Evolutionary conservation across 2,113 vertebrate species (phyloP), one percentile per base, ranked within the genome.

Genomic region (Eupsittula cactorum): DNA sequence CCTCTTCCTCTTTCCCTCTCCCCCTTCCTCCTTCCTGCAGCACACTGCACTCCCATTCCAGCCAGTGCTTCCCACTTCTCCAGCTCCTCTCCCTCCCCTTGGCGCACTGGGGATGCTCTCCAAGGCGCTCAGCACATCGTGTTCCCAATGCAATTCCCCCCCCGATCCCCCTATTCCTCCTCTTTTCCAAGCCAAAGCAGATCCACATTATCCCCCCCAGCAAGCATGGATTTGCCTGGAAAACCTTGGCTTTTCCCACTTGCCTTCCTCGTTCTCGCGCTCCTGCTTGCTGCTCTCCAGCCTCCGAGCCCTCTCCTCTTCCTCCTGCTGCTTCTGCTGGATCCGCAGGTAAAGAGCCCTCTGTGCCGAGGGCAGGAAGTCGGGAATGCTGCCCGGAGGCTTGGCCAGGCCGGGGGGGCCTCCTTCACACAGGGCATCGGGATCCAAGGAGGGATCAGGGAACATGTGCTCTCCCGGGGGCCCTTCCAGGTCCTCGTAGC

Each of bases 321-420:
- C 99, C 68, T 99, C 99, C 83, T 99, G 99, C 96, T 99, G 99
- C 90, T 99, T 99, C 95, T 99, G 99, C 88, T 99, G 99, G 95
- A 99, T 99, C 64, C 99, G 97, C 97, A 99, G 97, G 96, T 99
- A 99, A 25, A 99, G 98, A 18, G 99, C 99, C 7, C 99, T 97
- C 93, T 99, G 99, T 1, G 99, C 98, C 1, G 99, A 99, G 2
- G 99, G 99, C 93, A 99, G 96, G 97, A 99, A 99, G 93, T 99
- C 99, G 0, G 99, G 99, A 44, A 99, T 98, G 46, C 96, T 97
- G 49, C 98, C 97, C 9, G 98, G 98, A 6, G 98, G 95, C 92
- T 97, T 81, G 82, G 95, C 73, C 95, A 97, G 97, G 20, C 98
- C 91, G 4, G 98, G 68, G 11, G 95, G 92, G 29, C 98, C 98